Conservation (phyloP, 2,113 vertebrate genomes). For the Chaetops frenatus region DNA sequence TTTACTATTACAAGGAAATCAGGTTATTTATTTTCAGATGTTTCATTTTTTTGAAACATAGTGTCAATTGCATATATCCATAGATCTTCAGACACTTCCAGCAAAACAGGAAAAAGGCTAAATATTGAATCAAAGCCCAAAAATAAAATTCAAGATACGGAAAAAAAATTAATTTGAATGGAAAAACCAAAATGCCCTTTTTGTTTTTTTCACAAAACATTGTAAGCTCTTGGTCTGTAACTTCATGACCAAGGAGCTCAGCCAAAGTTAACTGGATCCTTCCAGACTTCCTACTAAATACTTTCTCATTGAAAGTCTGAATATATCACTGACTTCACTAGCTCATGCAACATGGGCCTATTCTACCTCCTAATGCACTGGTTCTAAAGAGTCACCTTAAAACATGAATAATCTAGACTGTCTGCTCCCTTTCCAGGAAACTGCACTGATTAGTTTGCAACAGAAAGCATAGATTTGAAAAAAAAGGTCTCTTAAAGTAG, state of each 20-base stretch:
- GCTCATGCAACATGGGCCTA: background rate
- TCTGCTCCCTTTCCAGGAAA: background rate
- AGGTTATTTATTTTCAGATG: background rate
- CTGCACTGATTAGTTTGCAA: background rate
- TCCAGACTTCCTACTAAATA: background rate
- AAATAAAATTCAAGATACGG: background rate
- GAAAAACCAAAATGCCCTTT: background rate
- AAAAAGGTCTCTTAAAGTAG: background rate
- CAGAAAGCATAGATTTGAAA: background rate
- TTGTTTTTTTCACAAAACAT: background rate
- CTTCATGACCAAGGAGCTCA: background rate
- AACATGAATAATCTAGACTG: background rate
- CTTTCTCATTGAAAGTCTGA: background rate
- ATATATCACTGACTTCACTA: background rate
- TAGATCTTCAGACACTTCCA: background rate
- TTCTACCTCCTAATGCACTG: background rate
- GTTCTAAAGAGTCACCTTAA: background rate
- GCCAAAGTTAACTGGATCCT: background rate
- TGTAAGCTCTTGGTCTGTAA: background rate
- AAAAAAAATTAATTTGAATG: background rate
- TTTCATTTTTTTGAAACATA: background rate
- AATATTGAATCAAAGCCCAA: background rate
- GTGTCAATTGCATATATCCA: background rate
- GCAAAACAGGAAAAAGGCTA: background rate
- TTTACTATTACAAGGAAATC: background rate